Base-by-base conservation (phyloP, 1,140 invertebrate species). In the Muscidifurax raptorellus region DNA sequence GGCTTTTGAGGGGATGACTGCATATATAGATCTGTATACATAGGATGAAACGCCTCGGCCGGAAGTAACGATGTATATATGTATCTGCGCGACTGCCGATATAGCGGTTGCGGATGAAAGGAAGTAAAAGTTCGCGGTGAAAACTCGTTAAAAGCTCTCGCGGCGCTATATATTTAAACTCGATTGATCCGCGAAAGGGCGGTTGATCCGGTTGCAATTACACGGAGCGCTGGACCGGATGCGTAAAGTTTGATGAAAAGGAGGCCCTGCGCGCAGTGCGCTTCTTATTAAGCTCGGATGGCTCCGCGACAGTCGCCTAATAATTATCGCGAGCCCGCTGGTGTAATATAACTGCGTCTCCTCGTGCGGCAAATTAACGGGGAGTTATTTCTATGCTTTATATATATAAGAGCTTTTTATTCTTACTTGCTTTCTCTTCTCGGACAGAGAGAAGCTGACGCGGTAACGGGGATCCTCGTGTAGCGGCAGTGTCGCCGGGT, bases 111-210 rank as follows among this genome's bases (percentile, higher is more conserved):
- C 25, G 66, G 27, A 69, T 27, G 10, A 30, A 69, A 69, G 66
- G 28, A 69, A 10, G 66, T 27, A n/a, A 69, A 69, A 69, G 27
- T 69, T 69, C 66, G 52, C 52, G 52, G 52, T 30, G 59, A 79
- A 79, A 79, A 79, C 77, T 79, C 64, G 77, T 79, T 79, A 79
- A 79, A 79, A 79, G 59, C 59, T 79, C 6, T 30, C 74, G 5
- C 12, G 25, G 27, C 28, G 52, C 52, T 76, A 47, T 76, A 47
- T 76, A 64, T 77, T 77, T 64, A 64, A 64, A 67, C 59, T 67
- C 59, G 30, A 79, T 66, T 79, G 77, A 79, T 59, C 77, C 25
- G 25, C 15, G 71, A 25, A 27, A 69, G 27, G 18, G 15, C 71
- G 67, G 0, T 72, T 40, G 71, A 72, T 72, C 72, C 36, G 47